Conservation (phyloP, 2,888 invertebrate genomes). For the Oxycera nigricornis region DNA sequence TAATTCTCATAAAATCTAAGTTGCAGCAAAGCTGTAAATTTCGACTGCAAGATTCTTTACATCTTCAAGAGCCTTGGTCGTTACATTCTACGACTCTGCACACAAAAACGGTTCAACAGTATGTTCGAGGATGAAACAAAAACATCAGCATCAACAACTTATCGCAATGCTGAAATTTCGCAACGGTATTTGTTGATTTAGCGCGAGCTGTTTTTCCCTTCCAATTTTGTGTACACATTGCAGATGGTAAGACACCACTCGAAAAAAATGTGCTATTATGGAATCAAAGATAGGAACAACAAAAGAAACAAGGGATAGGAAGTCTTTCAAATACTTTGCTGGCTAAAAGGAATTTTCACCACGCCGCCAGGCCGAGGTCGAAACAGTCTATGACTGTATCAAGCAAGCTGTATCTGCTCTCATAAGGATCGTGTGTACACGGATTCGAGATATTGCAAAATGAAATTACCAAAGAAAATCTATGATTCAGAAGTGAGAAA, state of each 20-base stretch:
- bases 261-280: too few species aligned
- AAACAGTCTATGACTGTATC: conserved; percentile 15
- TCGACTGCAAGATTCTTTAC: not conserved
- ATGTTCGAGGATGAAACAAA: not conserved
- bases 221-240: conserved; percentile 20
- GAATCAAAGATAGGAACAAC: not conserved
- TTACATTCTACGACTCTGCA: not conserved
- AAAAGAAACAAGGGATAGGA: not conserved
- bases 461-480: conserved; percentile 4
- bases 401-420: conserved; percentile 6
- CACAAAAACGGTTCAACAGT: not conserved
- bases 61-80: not conserved
- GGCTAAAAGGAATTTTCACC: conserved; percentile 1
- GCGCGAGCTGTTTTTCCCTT: not conserved
- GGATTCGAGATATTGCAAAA: not conserved
- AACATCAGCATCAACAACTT: not conserved
- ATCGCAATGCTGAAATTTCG: conserved; percentile 32
- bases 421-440: conserved; percentile 6
- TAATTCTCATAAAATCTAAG: conserved; percentile 20
- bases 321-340: not conserved
- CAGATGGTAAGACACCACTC: too few species aligned
- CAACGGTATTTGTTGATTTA: conserved; percentile 6
- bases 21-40: not conserved
- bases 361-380: not conserved
- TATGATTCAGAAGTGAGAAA: not conserved